Percentiles rank a stretch among this genome's conserved stretches.
Evolutionary conservation across 2,113 vertebrate species (phyloP).

Genomic region (Siniperca chuatsi): DNA sequence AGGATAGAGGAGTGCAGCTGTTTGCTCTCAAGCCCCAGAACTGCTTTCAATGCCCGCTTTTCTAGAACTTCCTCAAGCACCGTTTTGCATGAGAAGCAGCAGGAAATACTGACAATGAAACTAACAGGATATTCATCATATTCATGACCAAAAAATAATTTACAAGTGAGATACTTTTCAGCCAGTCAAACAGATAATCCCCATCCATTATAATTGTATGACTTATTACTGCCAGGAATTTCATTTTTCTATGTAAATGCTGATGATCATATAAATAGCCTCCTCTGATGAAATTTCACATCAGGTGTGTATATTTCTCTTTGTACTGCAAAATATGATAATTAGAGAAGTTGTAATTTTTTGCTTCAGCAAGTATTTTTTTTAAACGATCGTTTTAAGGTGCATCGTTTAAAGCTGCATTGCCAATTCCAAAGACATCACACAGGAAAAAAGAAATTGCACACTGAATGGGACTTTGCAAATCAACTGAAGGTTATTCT

Average conservation of each 20-base stretch:
- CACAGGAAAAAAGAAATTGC: conserved; percentile 59
- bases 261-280: conserved; percentile 56
- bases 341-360: conserved; percentile 17
- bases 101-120: conserved; percentile 78
- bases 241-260: conserved; percentile 49
- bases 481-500: conserved; percentile 33
- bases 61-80: conserved; percentile 79
- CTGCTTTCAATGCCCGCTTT: conserved; percentile 65
- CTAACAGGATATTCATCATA: conserved; percentile 71
- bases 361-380: conserved; percentile 21
- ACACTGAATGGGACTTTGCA: conserved; percentile 39
- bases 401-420: conserved; percentile 12
- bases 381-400: conserved; percentile 9
- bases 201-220: conserved; percentile 44
- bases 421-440: conserved; percentile 40
- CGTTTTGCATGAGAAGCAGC: conserved; percentile 77
- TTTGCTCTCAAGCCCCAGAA: conserved; percentile 76
- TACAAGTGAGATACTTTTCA: conserved; percentile 50
- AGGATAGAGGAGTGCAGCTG: conserved; percentile 81
- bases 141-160: conserved; percentile 29
- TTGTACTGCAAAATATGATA: conserved; percentile 31
- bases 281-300: conserved; percentile 29
- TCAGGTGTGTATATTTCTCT: conserved; percentile 49
- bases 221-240: conserved; percentile 36
- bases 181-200: conserved; percentile 58